These are phyloP conservation scores for Bombylius major DNA, from an alignment of 2,888 invertebrate species.

Conservation along the genomic window DNA sequence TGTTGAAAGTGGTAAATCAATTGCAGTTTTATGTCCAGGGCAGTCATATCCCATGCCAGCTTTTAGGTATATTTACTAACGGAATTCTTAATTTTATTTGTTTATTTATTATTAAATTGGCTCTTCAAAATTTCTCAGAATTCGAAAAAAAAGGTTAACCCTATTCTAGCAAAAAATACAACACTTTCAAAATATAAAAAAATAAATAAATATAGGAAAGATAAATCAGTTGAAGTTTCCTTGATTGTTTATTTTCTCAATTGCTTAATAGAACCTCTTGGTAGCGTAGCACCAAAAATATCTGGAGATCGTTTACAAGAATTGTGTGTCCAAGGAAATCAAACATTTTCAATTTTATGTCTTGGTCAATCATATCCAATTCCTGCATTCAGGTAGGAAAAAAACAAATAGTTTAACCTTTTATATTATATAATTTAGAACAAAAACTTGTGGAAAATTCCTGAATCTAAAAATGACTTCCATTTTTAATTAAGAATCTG, in stretches of 20 bases:
- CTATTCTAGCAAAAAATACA: too few species aligned
- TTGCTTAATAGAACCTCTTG: constrained; percentile 46
- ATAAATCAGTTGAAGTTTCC: too few species aligned
- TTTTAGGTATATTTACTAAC: constrained; percentile 39
- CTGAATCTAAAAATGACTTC: background rate
- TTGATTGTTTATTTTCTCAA: too few species aligned
- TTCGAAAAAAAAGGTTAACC: too few species aligned
- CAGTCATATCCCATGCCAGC: constrained; percentile 44
- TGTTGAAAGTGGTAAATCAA: constrained; percentile 16
- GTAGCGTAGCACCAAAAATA: constrained; percentile 52
- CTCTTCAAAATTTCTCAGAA: too few species aligned
- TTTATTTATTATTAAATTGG: too few species aligned
- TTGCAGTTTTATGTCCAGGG: constrained; percentile 41
- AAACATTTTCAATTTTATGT: constrained; percentile 53
- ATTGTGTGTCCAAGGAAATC: constrained; percentile 32
- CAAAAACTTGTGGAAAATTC: too few species aligned
- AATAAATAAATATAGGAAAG: too few species aligned
- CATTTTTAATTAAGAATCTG: constrained; percentile 23
- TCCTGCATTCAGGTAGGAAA: constrained; percentile 57
- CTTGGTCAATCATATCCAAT: constrained; percentile 63
- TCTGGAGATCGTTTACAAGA: constrained; percentile 44
- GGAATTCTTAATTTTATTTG: too few species aligned
- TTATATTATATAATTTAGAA: constrained; percentile 8
- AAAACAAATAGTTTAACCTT: constrained; percentile 3
- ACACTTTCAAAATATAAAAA: too few species aligned